Evolutionary conservation across 1,140 invertebrate species (phyloP), one percentile per base, ranked within the genome.

Genomic region (Lepidurus arcticus): DNA sequence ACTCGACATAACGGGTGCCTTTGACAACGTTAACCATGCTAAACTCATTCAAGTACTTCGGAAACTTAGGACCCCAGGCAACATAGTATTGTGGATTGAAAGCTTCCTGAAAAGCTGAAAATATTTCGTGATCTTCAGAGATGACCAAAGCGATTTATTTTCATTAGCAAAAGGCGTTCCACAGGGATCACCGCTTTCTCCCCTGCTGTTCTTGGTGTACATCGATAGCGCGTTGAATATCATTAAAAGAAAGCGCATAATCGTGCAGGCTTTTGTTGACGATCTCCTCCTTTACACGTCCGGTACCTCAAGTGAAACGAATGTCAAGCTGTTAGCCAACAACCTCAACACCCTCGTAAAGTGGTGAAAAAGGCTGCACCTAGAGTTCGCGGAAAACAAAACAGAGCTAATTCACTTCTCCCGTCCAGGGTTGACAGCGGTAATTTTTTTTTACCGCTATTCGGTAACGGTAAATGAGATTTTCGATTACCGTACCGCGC

Each of bases 151-250:
- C 44, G 44, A 24, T 42, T 43, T 44, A 24, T 43, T 24, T 42
- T n/a, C 42, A n/a, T 44, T 42, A 76, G 9, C 42, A 24, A 24
- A 76, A 76, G 75, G 75, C 44, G 75, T 76, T 1, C 75, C 75
- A 43, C 75, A 76, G 42, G 75, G 75, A 21, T 76, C 75, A 26
- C 75, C 75, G n/a, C 75, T 76, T 43, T 76, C 75, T 44, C 75
- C 75, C 9, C n/a, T 76, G 42, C 74, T 74, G 10, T 74, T 74
- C 24, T 42, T 74, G 24, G 10, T 74, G 11, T 74, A 74, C 21
- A 74, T 74, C 24, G 24, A 74, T 3, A 42, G 74, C 10, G 74
- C 21, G 24, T 42, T 74, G 24, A 24, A 74, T 21, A 21, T 76
- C 75, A 76, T 76, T 34, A 76, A 76, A 21, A 76, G 44, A 42